Base-by-base conservation (phyloP, 2,797 vertebrate genomes). In the Selene dorsalis region DNA sequence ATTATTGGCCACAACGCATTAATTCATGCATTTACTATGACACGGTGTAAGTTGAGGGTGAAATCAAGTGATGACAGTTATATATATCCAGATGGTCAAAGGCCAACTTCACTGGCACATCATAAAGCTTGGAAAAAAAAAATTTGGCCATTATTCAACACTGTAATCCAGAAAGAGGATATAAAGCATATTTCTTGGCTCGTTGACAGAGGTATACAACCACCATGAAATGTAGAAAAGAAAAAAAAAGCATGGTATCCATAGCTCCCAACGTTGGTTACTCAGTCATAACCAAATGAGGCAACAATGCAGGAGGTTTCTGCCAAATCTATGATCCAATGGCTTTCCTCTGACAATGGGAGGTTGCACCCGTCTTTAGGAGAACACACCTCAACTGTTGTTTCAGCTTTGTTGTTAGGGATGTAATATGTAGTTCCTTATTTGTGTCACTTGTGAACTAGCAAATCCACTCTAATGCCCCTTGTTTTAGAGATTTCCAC, bases 221-320 rank as follows among this genome's bases (percentile, higher is more conserved):
- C 30, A 30, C 30, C 30, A 30, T 3, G 30, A 30, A 30, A 30
- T 30, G 30, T 3, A 30, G 30, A 30, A 30, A n/a, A n/a, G n/a
- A n/a, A n/a, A n/a, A n/a, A n/a, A n/a, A n/a, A n/a, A n/a, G n/a
- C 76, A 45, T 28, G 32, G 39, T 81, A 86, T 84, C 64, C n/a
- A 73, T 61, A 66, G 69, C 64, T 88, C 82, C 74, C 84, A 87
- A 73, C 59, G 71, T 57, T 78, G 86, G 77, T 75, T 69, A 80
- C 84, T 83, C 82, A 90, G 73, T 89, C 82, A 86, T 88, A 89
- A 87, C 84, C 50, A 82, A 90, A 91, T 85, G 69, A 90, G 67
- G 28, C n/a, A 59, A 83, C 70, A 91, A 79, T 88, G 82, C 50
- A 66, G 75, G 77, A 84, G 83, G 26, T 80, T 80, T 86, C 77